A percentile compares a stretch with the other conserved stretches of the same genome.
Conservation (phyloP, 1,140 invertebrate species). For the Eurosta solidaginis region DNA sequence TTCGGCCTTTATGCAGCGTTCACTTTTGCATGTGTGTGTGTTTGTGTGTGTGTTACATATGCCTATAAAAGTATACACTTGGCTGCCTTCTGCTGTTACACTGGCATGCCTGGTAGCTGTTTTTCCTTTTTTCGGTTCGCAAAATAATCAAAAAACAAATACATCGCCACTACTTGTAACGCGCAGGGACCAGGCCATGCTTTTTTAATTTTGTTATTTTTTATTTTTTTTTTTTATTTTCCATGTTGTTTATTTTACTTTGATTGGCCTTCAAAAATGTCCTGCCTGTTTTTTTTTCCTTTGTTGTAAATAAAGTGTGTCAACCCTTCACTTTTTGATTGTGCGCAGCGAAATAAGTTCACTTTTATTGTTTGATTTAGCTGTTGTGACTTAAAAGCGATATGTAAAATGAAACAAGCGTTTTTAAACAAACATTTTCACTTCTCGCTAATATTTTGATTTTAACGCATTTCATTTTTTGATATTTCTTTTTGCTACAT, state of each 20-base stretch:
- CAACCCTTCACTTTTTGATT: conserved; percentile 2
- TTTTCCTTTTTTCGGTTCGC: too few species aligned
- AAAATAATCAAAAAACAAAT: too few species aligned
- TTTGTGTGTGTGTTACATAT: too few species aligned
- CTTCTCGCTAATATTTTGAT: neutral
- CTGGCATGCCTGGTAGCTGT: too few species aligned
- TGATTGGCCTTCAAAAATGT: conserved; percentile 7
- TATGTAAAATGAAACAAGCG: neutral
- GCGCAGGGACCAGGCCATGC: too few species aligned
- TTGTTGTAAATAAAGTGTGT: neutral
- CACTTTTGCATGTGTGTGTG: neutral
- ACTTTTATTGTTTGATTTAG: neutral
- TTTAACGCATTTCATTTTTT: neutral
- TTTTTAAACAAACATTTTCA: neutral
- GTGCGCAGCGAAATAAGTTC: neutral
- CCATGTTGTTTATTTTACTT: neutral
- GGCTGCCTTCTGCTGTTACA: too few species aligned
- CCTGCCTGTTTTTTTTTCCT: neutral
- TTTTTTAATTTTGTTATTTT: neutral
- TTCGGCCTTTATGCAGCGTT: neutral
- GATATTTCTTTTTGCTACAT: too few species aligned
- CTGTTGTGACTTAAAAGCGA: neutral
- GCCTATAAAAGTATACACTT: too few species aligned
- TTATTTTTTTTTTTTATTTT: neutral
- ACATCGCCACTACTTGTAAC: too few species aligned